A percentile compares a stretch with the other conserved stretches of the same genome.
Evolutionary conservation across 1,140 invertebrate species (phyloP).

Genomic region (Drosophila repleta): DNA sequence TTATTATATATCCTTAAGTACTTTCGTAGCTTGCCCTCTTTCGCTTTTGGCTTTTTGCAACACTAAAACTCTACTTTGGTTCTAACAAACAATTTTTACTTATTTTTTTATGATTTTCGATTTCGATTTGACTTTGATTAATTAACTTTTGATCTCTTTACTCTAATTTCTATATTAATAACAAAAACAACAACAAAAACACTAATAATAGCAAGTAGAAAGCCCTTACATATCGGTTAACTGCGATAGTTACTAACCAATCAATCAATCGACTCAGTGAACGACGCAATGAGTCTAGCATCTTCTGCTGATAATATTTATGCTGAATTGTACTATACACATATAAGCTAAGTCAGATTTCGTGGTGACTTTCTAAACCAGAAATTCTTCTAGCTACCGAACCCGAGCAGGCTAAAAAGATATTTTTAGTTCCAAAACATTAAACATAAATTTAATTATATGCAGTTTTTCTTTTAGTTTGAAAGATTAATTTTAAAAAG

Average conservation of each 20-base stretch:
- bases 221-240: background rate
- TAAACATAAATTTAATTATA: too few species aligned
- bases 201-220: conserved; percentile 4
- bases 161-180: background rate
- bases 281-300: background rate
- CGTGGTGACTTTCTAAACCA: background rate
- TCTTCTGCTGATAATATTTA: background rate
- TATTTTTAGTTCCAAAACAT: too few species aligned
- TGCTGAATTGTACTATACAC: background rate
- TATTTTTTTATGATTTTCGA: background rate
- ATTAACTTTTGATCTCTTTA: background rate
- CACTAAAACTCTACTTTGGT: conserved; percentile 20
- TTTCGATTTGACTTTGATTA: conserved; percentile 8
- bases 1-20: conserved; percentile 7
- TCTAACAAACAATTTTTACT: conserved; percentile 15
- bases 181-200: conserved; percentile 5
- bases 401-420: too few species aligned
- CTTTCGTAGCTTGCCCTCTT: conserved; percentile 29
- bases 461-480: too few species aligned
- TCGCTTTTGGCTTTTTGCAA: conserved; percentile 45
- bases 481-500: too few species aligned
- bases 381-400: background rate
- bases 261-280: background rate
- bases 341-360: too few species aligned
- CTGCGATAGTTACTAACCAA: background rate